Base-by-base conservation (phyloP, 92 coral and sea anemone species). In the Scolanthus callimorphus region DNA sequence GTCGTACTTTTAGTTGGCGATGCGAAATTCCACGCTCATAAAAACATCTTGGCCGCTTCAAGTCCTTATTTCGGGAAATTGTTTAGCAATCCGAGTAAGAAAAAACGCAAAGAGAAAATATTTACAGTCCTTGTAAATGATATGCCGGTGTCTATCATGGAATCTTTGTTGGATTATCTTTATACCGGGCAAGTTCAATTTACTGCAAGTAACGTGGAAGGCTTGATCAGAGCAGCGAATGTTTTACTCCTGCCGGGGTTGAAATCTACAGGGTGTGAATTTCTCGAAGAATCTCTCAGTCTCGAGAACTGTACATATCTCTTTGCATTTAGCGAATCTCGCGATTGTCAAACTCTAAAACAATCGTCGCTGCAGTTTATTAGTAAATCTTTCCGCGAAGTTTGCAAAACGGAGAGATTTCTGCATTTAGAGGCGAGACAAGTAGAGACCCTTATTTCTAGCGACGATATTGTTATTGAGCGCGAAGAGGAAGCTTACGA, bases 401-500 rank as follows among this genome's bases (percentile, higher is more conserved):
- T 44, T 25, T 38, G 60, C 3, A 61, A 53, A 31, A 52, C 44
- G 39, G 70, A 61, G 2, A 56, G 45, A 17, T 61, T 71, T 29
- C n/a, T 62, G 62, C n/a, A 20, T 12, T 31, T 71, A 20, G 62
- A 25, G 15, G 28, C 50, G 6, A 34, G 23, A 54, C 63, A 71
- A 29, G 24, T 61, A 4, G 63, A 71, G 29, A 62, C 51, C 39
- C 34, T 50, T 25, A 39, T 39, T 59, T 71, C 62, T 0, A 48
- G 58, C 22, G 70, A 71, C 43, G 51, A 60, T 21, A 51, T 61
- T 11, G 70, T 61, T 45, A 49, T 71, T 17, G 49, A 60, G 11
- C 62, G 70, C 15, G 69, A 71, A 28, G 69, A 51, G 51, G 78
- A 71, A 38, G 55, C 52, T 13, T 61, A 71, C 48, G 78, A 71